Evolutionary conservation across 2,797 vertebrate species (phyloP).

Genomic region (Microctenopoma steveboyesi): DNA sequence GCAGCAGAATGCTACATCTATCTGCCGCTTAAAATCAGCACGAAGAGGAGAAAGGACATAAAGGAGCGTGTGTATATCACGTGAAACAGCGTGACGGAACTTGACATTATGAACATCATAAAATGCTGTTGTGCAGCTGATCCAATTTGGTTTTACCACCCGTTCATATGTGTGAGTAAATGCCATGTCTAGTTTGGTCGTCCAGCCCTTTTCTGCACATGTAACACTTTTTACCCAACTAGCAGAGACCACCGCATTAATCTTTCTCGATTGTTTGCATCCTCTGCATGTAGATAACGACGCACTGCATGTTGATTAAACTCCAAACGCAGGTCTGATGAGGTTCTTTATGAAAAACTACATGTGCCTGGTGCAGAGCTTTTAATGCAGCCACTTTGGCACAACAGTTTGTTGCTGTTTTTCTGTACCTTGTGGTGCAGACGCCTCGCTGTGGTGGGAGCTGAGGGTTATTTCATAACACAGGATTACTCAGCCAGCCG

Average conservation of each 20-base stretch:
- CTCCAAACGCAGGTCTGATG: conserved; percentile 2
- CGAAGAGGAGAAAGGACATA: conserved; percentile 26
- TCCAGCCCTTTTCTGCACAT: conserved; percentile 26
- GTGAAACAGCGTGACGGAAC: conserved; percentile 45
- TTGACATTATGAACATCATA: conserved; percentile 51
- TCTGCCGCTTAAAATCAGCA: conserved; percentile 52
- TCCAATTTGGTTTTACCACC: conserved; percentile 39
- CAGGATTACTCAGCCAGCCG: conserved; percentile 73
- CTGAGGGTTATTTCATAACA: conserved; percentile 75
- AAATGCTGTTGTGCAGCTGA: conserved; percentile 47
- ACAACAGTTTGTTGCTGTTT: conserved; percentile 63
- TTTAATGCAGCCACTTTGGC: conserved; percentile 41
- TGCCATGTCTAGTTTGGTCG: conserved; percentile 38
- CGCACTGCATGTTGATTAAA: conserved; percentile 14
- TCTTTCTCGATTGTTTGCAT: conserved; percentile 18
- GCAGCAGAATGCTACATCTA: conserved; percentile 36
- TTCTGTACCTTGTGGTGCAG: conserved; percentile 60
- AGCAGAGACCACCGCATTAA: conserved; percentile 8
- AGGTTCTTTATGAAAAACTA: too few relatives aligned
- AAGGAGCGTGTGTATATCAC: conserved; percentile 55
- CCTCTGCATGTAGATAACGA: conserved; percentile 24
- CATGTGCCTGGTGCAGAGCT: not conserved
- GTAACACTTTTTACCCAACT: conserved; percentile 8
- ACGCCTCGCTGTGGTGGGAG: conserved; percentile 73
- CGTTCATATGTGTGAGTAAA: conserved; percentile 51